phyloP scores from a whole-genome alignment of 2,888 invertebrate species.

The Ennomos fuscantarius region DNA sequence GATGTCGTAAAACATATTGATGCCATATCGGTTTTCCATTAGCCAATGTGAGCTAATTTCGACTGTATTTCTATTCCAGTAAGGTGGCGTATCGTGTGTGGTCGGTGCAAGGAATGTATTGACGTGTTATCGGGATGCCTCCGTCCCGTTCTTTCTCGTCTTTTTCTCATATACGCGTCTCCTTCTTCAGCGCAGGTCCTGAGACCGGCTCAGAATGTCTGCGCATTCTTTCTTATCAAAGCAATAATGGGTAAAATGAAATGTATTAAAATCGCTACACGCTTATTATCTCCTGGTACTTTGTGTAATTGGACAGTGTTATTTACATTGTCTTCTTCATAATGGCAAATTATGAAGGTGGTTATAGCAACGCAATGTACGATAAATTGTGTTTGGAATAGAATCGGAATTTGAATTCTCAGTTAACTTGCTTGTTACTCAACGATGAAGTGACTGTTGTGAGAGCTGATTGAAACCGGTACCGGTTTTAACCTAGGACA shows the following conservation, averaged over 20 bases:
- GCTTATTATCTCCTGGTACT: slow-evolving; percentile 63
- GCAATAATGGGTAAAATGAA: slow-evolving; percentile 64
- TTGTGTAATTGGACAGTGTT: slow-evolving; percentile 51
- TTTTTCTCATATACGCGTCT: slow-evolving; percentile 72
- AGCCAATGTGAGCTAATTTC: slow-evolving; percentile 52
- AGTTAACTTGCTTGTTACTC: neutral
- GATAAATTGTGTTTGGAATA: slow-evolving; percentile 22
- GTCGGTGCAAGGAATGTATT: slow-evolving; percentile 76
- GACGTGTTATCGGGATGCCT: slow-evolving; percentile 82
- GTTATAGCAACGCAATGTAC: slow-evolving; percentile 12
- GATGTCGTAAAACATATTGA: slow-evolving; percentile 80
- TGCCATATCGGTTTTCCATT: slow-evolving; percentile 85
- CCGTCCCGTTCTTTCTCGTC: slow-evolving; percentile 71
- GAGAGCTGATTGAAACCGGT: too few relatives aligned
- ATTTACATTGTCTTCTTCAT: slow-evolving; percentile 41
- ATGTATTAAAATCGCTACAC: slow-evolving; percentile 58
- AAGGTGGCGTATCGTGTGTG: slow-evolving; percentile 63
- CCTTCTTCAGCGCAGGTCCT: slow-evolving; percentile 73
- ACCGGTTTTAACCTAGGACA: too few relatives aligned
- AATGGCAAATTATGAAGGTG: slow-evolving; percentile 33
- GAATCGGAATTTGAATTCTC: slow-evolving; percentile 6
- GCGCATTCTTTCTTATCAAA: slow-evolving; percentile 80
- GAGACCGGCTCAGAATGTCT: slow-evolving; percentile 76
- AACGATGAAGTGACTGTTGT: too few relatives aligned
- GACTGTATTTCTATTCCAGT: slow-evolving; percentile 43